Percentiles rank a stretch among this genome's conserved stretches.
phyloP scores from a whole-genome alignment of 2,888 invertebrate species.

The Melanostoma mellinum region DNA sequence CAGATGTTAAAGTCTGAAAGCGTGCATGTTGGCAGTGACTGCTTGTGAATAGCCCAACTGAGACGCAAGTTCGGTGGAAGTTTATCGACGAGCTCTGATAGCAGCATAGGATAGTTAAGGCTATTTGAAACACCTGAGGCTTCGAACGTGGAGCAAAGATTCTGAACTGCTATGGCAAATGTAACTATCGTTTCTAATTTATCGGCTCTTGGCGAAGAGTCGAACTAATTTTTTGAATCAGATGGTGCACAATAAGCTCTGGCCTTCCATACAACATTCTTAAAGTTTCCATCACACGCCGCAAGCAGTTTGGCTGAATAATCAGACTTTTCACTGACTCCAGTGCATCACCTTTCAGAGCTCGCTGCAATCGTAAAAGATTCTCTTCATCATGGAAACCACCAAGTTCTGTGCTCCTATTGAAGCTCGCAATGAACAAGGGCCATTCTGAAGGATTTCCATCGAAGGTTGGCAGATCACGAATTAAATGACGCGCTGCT shows the following conservation, averaged over 20 bases:
- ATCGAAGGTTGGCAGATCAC: conserved; percentile 9
- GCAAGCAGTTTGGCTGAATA: conserved; percentile 29
- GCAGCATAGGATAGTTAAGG: too few species aligned
- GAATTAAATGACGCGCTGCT: conserved; percentile 5
- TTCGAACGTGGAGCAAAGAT: conserved; percentile 33
- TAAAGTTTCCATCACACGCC: conserved; percentile 13
- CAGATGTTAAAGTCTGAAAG: too few species aligned
- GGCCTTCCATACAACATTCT: conserved; percentile 26
- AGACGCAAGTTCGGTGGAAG: too few species aligned
- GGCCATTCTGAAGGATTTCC: conserved; percentile 29
- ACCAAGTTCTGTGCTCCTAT: conserved; percentile 15
- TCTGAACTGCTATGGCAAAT: conserved; percentile 32
- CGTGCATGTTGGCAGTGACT: too few species aligned
- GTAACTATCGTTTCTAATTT: conserved; percentile 27
- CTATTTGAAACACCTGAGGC: too few species aligned
- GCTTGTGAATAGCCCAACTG: too few species aligned
- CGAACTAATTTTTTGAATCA: not conserved
- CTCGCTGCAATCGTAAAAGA: not conserved
- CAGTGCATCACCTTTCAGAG: conserved; percentile 18
- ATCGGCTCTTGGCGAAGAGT: conserved; percentile 10
- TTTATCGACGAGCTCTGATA: too few species aligned
- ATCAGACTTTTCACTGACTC: conserved; percentile 31
- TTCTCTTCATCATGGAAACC: conserved; percentile 9
- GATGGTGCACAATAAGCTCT: conserved; percentile 24
- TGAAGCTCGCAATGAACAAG: conserved; percentile 12